Conservation (phyloP, 2,797 vertebrate genomes). For the Paramormyrops hopkinsi region DNA sequence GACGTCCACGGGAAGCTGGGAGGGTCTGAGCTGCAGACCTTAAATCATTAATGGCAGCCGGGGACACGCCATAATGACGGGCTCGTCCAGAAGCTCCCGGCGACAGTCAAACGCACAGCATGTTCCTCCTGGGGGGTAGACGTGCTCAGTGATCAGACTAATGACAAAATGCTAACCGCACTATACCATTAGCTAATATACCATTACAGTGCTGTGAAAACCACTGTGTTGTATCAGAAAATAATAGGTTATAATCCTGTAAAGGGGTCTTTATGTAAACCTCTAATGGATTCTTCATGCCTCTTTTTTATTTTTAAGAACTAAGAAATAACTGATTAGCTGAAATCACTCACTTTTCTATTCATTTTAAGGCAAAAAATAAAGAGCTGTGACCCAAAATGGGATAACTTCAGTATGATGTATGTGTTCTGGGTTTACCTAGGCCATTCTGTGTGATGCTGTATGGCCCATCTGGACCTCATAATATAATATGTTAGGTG, state of each 20-base stretch:
- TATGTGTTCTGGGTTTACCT: neutral
- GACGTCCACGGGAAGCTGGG: neutral
- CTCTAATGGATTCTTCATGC: neutral
- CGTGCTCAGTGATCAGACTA: neutral
- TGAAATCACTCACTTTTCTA: neutral
- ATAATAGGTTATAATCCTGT: neutral
- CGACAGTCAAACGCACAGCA: neutral
- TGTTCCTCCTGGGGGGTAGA: neutral
- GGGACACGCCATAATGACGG: neutral
- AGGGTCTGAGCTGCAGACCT: constrained; percentile 5
- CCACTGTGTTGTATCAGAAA: neutral
- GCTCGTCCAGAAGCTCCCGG: neutral
- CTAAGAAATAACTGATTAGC: neutral
- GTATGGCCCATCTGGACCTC: neutral
- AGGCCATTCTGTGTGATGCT: neutral
- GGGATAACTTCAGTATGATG: neutral
- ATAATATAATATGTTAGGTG: neutral
- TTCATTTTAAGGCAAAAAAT: neutral
- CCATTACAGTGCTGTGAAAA: neutral
- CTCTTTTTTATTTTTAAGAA: neutral
- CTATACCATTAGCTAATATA: neutral
- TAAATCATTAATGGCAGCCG: constrained; percentile 15
- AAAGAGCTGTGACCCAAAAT: neutral
- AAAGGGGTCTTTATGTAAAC: neutral
- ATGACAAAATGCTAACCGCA: neutral